These are phyloP conservation scores for Cylloceria caligata DNA, from an alignment of 2,888 invertebrate genomes.

Conservation along the genomic window DNA sequence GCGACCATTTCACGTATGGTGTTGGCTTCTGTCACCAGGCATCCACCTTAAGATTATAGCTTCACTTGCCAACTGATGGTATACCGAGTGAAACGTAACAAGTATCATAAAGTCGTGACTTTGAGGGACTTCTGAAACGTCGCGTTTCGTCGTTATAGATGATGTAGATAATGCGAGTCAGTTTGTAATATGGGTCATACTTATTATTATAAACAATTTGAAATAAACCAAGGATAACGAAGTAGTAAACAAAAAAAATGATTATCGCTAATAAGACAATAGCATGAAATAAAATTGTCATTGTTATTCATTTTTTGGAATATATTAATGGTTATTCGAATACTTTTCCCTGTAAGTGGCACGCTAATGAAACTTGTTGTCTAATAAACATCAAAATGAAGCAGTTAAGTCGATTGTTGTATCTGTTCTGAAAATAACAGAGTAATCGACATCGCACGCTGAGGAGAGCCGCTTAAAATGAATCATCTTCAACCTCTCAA, in stretches of 20 bases:
- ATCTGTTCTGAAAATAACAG: no score
- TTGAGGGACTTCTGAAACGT: slow-evolving; percentile 33
- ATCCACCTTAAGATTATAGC: slow-evolving; percentile 16
- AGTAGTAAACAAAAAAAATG: not conserved
- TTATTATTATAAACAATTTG: not conserved
- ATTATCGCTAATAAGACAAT: no score
- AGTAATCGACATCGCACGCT: no score
- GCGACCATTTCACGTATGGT: not conserved
- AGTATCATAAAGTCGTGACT: slow-evolving; percentile 48
- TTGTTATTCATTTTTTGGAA: no score
- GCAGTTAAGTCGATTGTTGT: no score
- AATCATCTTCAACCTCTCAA: no score
- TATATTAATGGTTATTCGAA: no score
- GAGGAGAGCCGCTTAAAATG: no score
- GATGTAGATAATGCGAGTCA: not conserved
- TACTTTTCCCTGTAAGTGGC: no score
- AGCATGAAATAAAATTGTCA: no score
- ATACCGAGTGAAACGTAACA: slow-evolving; percentile 52
- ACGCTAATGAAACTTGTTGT: not conserved
- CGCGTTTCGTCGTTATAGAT: not conserved
- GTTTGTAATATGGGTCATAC: not conserved
- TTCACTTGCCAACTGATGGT: slow-evolving; percentile 9
- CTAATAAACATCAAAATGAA: not conserved
- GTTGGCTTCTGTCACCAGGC: not conserved
- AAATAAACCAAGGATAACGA: not conserved